A percentile compares a stretch with the other conserved stretches of the same genome.
These are phyloP conservation scores for Sterrhoptilus dennistouni DNA, from an alignment of 2,113 vertebrate genomes.

Conservation along the genomic window DNA sequence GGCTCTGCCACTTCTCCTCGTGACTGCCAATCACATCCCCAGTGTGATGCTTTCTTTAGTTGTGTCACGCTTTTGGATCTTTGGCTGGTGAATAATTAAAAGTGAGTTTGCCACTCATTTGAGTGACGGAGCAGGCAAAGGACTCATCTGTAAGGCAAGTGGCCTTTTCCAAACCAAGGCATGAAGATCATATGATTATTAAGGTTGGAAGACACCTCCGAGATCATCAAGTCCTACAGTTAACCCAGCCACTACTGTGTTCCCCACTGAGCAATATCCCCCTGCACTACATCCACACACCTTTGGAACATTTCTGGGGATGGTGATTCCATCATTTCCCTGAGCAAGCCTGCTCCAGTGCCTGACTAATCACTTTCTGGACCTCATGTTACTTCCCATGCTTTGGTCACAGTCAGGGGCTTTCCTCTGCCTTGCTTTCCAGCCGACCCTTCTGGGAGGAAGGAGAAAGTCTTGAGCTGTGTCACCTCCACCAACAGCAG, in stretches of 20 bases:
- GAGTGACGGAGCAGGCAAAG: not conserved
- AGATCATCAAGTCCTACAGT: accelerated
- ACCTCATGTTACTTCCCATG: not conserved
- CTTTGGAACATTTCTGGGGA: not conserved
- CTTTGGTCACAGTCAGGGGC: not conserved
- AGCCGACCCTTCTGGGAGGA: not conserved
- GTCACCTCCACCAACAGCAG: not conserved
- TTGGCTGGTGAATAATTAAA: not conserved
- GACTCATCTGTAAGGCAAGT: not conserved
- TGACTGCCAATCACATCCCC: not conserved
- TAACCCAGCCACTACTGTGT: not conserved
- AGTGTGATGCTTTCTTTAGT: accelerated
- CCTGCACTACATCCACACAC: too few relatives aligned
- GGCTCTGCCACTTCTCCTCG: not conserved
- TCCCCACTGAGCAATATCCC: not conserved
- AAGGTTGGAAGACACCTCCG: not conserved
- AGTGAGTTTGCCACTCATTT: not conserved
- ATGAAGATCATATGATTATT: not conserved
- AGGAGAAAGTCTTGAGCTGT: not conserved
- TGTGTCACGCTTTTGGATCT: not conserved
- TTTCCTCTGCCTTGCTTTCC: not conserved
- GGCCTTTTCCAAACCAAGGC: not conserved
- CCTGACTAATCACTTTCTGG: not conserved
- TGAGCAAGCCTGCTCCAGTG: not conserved
- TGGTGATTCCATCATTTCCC: not conserved